Evolutionary conservation across 2,797 vertebrate genomes (phyloP).

Genomic region (Tragelaphus eurycerus): DNA sequence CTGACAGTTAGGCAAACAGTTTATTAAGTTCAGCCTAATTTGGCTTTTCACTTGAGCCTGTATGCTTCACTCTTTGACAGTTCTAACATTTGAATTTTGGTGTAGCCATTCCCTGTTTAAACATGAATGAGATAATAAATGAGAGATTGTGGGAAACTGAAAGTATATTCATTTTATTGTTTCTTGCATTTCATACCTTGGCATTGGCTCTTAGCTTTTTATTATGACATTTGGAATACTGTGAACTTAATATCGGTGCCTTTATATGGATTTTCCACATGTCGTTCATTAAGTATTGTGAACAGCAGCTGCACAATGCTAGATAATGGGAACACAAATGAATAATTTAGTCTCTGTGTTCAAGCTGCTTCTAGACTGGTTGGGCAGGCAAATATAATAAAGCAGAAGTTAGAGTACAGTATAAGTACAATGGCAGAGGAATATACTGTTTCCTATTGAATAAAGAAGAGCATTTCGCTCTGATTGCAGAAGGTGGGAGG

Average conservation of each 20-base stretch:
- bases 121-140: neutral
- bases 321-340: neutral
- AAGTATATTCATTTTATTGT: constrained; percentile 26
- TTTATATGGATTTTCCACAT: neutral
- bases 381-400: neutral
- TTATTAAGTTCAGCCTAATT: constrained; percentile 12
- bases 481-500: neutral
- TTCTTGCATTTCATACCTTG: constrained; percentile 32
- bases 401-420: neutral
- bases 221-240: constrained; percentile 38
- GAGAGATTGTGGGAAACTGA: neutral
- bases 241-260: neutral
- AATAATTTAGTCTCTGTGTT: constrained; percentile 18
- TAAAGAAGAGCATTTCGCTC: neutral
- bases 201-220: constrained; percentile 26
- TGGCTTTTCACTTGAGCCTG: neutral
- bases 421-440: neutral
- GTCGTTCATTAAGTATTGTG: neutral
- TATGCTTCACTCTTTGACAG: constrained; percentile 16
- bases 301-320: neutral
- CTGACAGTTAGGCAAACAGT: constrained; percentile 1
- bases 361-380: neutral
- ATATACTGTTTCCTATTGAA: neutral
- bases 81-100: neutral
- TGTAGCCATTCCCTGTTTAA: neutral